Conservation (phyloP, 30 jellyfish, hydroid and myxozoan species). For the Turritopsis rubra region DNA sequence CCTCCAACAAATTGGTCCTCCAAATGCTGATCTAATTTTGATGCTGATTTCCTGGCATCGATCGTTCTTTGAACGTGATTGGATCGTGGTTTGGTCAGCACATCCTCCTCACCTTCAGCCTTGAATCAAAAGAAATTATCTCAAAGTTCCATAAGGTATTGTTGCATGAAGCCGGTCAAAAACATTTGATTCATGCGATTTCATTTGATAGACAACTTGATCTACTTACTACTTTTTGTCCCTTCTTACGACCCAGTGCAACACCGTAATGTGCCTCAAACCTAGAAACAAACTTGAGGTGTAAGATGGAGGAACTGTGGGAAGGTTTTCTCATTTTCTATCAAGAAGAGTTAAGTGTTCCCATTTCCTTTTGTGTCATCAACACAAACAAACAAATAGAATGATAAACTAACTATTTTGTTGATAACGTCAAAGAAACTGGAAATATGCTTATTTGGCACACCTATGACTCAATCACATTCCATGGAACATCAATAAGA, state of each 20-base stretch:
- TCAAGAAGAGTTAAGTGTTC: background rate
- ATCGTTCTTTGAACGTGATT: conserved; percentile 53
- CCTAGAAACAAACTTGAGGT: conserved; percentile 23
- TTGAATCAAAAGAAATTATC: background rate
- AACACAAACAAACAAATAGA: background rate
- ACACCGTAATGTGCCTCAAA: conserved; percentile 68
- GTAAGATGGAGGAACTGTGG: background rate
- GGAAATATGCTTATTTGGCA: conserved; percentile 13
- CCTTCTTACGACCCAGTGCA: conserved; percentile 77
- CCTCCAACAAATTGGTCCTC: conserved; percentile 91
- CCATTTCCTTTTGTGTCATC: background rate
- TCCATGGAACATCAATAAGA: conserved; percentile 19
- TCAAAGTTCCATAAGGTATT: too few species aligned
- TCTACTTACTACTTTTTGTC: conserved; percentile 61
- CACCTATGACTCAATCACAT: conserved; percentile 43
- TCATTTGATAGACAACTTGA: too few species aligned
- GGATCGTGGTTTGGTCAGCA: conserved; percentile 50
- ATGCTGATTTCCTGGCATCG: conserved; percentile 56
- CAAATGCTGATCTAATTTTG: conserved; percentile 70
- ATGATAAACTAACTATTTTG: background rate
- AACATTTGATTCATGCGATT: background rate
- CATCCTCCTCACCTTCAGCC: conserved; percentile 85
- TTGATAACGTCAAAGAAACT: background rate
- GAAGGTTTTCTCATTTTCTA: background rate
- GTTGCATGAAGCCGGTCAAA: background rate